Conservation (phyloP, 1,140 invertebrate genomes). For the Lycorma delicatula region DNA sequence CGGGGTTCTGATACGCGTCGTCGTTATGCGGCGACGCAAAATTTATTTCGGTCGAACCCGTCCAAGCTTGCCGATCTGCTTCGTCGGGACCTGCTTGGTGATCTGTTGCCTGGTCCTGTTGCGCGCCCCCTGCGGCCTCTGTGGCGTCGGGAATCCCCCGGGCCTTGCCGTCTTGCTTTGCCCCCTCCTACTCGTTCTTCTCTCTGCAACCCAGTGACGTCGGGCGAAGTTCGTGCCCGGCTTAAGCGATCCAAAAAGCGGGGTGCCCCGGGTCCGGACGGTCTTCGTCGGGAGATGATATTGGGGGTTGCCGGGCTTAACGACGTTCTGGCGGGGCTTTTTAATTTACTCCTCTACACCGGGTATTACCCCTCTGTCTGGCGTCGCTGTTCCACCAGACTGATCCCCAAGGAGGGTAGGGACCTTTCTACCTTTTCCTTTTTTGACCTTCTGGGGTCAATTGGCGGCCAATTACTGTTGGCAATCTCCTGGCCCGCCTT, state of each 20-base stretch:
- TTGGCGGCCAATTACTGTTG: slow-evolving; percentile 4
- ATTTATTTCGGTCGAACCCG: no score
- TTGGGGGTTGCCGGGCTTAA: background rate
- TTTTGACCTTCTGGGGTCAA: background rate
- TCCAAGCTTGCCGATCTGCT: no score
- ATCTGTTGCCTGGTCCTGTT: no score
- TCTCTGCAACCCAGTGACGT: no score
- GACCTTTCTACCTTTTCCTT: no score
- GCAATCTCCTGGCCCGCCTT: background rate
- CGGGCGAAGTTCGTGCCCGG: background rate
- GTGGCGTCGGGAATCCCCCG: no score
- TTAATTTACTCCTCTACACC: slow-evolving; percentile 4
- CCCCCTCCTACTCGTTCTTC: no score
- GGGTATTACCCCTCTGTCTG: slow-evolving; percentile 13
- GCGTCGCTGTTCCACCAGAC: slow-evolving; percentile 16
- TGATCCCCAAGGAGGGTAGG: background rate
- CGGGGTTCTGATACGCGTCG: no score
- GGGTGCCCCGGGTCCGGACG: slow-evolving; percentile 11
- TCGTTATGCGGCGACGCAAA: no score
- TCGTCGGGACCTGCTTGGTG: no score
- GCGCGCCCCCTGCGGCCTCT: no score
- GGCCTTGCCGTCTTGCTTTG: no score
- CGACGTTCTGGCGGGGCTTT: slow-evolving; percentile 2
- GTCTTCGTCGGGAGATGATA: background rate
- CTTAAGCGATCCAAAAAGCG: background rate